These are phyloP conservation scores for Chromobotia macracanthus DNA, from an alignment of 2,797 vertebrate genomes.

Conservation along the genomic window DNA sequence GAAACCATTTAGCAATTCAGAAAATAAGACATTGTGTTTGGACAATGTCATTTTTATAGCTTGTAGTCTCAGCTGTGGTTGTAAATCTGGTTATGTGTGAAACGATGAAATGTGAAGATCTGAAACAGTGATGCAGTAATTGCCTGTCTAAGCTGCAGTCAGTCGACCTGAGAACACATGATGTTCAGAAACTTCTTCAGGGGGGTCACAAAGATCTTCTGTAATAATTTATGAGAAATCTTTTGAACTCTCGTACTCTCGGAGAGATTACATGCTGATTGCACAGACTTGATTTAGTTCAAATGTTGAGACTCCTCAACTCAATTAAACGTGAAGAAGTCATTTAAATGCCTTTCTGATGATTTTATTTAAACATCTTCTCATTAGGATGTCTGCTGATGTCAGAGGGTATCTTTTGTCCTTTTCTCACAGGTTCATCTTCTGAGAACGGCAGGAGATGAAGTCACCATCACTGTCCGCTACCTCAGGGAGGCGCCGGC, in stretches of 20 bases:
- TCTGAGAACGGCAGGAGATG: constrained; percentile 89
- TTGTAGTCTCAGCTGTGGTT: constrained; percentile 26
- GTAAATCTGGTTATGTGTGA: constrained; percentile 28
- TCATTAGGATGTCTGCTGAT: constrained; percentile 14
- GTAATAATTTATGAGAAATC: constrained; percentile 55
- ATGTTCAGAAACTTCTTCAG: constrained; percentile 8
- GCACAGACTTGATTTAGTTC: constrained; percentile 58
- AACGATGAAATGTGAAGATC: constrained; percentile 40
- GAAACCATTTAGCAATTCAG: no score
- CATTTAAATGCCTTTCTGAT: constrained; percentile 47
- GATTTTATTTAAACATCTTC: constrained; percentile 4
- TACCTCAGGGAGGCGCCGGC: constrained; percentile 93
- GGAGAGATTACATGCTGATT: constrained; percentile 56
- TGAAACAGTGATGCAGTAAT: constrained; percentile 50
- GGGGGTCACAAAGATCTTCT: constrained; percentile 33
- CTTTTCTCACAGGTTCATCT: constrained; percentile 86
- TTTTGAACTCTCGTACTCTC: constrained; percentile 28
- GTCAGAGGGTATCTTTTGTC: constrained; percentile 9
- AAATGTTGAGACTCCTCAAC: constrained; percentile 24
- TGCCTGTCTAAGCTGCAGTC: constrained; percentile 57
- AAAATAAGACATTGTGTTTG: background rate
- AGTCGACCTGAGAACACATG: constrained; percentile 46
- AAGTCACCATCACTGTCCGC: constrained; percentile 92
- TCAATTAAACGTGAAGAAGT: constrained; percentile 39
- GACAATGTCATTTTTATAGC: background rate